Percentiles rank a stretch among this genome's conserved stretches.
Conservation (phyloP, 2,888 invertebrate genomes). For the Belgica antarctica region DNA sequence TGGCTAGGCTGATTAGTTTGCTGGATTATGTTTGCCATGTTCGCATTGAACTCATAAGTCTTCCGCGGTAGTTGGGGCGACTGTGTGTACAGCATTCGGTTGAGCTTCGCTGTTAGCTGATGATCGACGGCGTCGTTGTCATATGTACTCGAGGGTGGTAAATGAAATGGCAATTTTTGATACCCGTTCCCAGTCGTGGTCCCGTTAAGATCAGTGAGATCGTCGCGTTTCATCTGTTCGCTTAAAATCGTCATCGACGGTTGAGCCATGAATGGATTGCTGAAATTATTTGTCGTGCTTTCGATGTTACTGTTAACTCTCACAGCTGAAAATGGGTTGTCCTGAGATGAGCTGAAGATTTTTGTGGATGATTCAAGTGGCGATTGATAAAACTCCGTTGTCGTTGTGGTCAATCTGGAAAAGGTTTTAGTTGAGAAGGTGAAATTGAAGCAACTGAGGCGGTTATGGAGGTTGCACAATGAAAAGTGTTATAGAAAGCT, state of each 20-base stretch:
- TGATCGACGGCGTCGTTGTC: conserved; percentile 29
- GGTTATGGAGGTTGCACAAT: no score
- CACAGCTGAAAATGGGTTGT: conserved; percentile 27
- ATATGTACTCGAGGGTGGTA: conserved; percentile 5
- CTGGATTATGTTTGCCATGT: not conserved
- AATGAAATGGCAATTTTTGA: conserved; percentile 24
- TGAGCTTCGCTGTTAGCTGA: conserved; percentile 26
- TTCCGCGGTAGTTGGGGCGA: conserved; percentile 45
- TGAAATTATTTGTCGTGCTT: conserved; percentile 1
- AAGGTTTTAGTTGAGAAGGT: not conserved
- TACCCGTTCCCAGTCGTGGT: conserved; percentile 45
- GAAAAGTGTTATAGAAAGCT: not conserved
- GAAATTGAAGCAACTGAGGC: not conserved
- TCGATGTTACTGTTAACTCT: not conserved
- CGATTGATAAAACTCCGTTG: conserved; percentile 10
- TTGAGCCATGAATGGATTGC: not conserved
- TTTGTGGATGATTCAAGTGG: conserved; percentile 27
- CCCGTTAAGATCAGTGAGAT: not conserved
- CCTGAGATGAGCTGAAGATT: not conserved
- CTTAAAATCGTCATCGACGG: not conserved
- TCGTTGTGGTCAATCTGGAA: conserved; percentile 12
- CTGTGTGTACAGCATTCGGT: conserved; percentile 42
- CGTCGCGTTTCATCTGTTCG: not conserved
- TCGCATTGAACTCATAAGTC: conserved; percentile 43
- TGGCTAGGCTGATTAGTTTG: not conserved